Conservation (phyloP, 1,140 invertebrate species). For the Dufourea novaeangliae region DNA sequence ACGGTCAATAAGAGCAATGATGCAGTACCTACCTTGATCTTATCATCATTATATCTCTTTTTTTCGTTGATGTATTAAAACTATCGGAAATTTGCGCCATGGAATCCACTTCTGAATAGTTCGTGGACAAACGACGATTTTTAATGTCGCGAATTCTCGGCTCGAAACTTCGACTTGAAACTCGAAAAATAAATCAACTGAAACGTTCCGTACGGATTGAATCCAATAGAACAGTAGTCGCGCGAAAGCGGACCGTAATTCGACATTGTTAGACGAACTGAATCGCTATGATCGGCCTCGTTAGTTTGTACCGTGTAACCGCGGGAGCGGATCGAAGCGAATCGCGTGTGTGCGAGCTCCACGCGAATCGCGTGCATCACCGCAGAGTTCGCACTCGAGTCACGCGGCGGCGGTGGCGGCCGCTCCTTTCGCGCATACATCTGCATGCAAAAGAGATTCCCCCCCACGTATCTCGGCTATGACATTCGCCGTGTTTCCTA, state of each 20-base stretch:
- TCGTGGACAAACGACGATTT: no score
- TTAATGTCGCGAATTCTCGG: no score
- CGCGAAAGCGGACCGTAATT: not conserved
- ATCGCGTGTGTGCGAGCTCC: slow-evolving; percentile 8
- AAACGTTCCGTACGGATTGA: not conserved
- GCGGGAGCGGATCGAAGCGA: not conserved
- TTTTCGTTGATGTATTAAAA: no score
- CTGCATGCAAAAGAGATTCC: not conserved
- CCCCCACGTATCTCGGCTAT: not conserved
- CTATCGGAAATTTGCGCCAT: no score
- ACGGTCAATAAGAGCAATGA: no score
- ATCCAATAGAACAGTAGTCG: not conserved
- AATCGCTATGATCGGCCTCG: slow-evolving; percentile 5
- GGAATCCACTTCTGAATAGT: no score
- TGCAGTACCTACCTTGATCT: no score
- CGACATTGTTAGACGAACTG: not conserved
- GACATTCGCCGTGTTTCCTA: slow-evolving; percentile 3
- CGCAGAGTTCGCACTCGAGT: slow-evolving; percentile 10
- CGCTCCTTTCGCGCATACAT: slow-evolving; percentile 2
- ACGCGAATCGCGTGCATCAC: not conserved
- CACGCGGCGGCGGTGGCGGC: no score
- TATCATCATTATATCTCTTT: no score
- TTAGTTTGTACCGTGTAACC: not conserved
- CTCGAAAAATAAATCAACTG: not conserved
- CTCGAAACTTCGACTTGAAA: no score